Percentiles rank a stretch among this genome's conserved stretches.
Conservation (phyloP, 2,797 vertebrate species). For the Oophaga sylvatica region DNA sequence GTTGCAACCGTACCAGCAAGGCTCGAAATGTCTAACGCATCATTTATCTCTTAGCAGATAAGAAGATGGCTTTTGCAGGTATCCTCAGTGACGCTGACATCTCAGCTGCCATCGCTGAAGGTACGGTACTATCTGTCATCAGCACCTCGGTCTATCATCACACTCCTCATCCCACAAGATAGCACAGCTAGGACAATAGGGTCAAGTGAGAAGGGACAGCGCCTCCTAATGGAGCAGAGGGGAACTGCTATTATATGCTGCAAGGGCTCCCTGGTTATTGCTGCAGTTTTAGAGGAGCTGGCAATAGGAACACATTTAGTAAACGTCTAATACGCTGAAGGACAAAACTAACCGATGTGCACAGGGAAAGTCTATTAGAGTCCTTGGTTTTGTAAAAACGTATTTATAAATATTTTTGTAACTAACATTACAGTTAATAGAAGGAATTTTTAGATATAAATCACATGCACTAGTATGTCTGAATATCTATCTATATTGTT, state of each 20-base stretch:
- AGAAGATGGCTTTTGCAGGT: constrained; percentile 76
- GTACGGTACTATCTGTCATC: constrained; percentile 66
- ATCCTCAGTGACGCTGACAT: constrained; percentile 79
- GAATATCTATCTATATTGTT: too few species aligned
- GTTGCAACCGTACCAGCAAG: neutral
- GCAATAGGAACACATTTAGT: neutral
- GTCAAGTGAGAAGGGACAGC: neutral
- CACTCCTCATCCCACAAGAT: neutral
- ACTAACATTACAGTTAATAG: neutral
- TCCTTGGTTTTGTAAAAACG: neutral
- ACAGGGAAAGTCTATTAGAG: neutral
- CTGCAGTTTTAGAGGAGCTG: neutral
- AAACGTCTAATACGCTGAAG: neutral
- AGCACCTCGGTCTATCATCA: neutral
- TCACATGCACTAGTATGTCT: neutral
- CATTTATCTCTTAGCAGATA: constrained; percentile 44
- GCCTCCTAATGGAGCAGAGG: constrained; percentile 6
- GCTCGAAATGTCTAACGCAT: neutral
- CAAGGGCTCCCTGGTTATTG: neutral
- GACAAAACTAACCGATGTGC: neutral
- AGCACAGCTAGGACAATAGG: neutral
- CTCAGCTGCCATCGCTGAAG: constrained; percentile 78
- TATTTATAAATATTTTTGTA: neutral
- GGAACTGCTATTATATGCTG: neutral
- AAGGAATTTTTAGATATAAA: neutral